These are phyloP conservation scores for Synergus japonicus DNA, from an alignment of 2,888 invertebrate genomes.

Conservation along the genomic window DNA sequence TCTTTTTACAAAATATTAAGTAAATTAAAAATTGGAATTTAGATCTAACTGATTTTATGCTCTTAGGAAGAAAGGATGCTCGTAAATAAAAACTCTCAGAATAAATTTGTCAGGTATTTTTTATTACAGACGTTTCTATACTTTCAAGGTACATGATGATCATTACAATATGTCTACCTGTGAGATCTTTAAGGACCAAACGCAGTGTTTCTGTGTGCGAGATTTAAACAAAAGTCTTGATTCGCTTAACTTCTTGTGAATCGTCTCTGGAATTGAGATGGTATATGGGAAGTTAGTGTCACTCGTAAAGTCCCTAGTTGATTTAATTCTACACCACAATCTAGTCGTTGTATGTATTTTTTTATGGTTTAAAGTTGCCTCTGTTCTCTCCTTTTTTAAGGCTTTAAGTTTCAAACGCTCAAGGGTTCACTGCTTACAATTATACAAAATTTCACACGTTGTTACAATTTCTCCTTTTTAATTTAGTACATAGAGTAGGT, in stretches of 20 bases:
- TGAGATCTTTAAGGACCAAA: conserved; percentile 74
- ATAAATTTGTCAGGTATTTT: conserved; percentile 44
- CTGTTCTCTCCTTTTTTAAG: conserved; percentile 4
- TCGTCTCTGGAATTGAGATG: conserved; percentile 27
- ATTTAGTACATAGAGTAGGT: background rate
- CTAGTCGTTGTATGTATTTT: conserved; percentile 22
- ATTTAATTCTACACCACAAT: conserved; percentile 10
- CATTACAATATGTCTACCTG: conserved; percentile 73
- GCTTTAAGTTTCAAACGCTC: conserved; percentile 11
- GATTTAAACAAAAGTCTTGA: conserved; percentile 6
- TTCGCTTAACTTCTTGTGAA: conserved; percentile 30
- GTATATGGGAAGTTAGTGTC: conserved; percentile 7
- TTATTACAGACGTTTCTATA: conserved; percentile 76
- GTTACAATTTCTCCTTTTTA: background rate
- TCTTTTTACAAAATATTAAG: no score
- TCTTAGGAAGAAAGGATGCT: no score
- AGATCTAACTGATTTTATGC: no score
- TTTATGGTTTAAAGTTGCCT: background rate
- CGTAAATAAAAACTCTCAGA: no score
- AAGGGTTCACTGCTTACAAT: conserved; percentile 4
- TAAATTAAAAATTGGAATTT: no score
- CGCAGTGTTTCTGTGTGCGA: conserved; percentile 63
- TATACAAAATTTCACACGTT: background rate
- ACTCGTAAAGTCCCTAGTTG: background rate
- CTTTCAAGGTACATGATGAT: conserved; percentile 77